phyloP scores from a whole-genome alignment of 2,888 invertebrate species.

The Augochlorella aurata region DNA sequence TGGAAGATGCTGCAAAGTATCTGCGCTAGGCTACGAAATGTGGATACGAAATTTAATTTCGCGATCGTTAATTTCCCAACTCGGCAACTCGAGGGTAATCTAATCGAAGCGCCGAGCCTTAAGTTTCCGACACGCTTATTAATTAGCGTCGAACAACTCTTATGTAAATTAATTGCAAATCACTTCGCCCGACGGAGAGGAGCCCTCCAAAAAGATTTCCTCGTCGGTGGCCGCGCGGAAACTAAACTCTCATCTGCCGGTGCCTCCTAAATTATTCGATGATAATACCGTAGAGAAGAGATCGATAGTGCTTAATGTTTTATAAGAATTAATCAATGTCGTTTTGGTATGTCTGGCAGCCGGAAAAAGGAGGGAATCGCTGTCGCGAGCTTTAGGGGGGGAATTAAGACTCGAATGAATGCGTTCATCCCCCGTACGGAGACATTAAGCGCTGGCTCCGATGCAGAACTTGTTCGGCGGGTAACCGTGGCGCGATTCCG shows the following conservation, averaged over 20 bases:
- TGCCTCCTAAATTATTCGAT: neutral
- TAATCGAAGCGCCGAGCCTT: conserved; percentile 54
- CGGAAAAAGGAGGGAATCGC: neutral
- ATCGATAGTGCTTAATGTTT: neutral
- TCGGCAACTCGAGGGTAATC: conserved; percentile 53
- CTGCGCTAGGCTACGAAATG: neutral
- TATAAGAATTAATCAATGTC: too few relatives aligned
- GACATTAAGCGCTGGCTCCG: conserved; percentile 56
- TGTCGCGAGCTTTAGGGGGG: neutral
- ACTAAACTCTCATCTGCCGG: conserved; percentile 60
- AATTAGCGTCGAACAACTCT: conserved; percentile 59
- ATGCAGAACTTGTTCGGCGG: conserved; percentile 45
- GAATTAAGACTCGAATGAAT: neutral
- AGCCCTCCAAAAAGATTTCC: conserved; percentile 54
- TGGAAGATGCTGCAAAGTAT: neutral
- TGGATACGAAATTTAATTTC: conserved; percentile 58
- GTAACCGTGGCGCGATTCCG: conserved; percentile 42
- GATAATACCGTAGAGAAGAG: neutral
- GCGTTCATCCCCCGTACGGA: conserved; percentile 8
- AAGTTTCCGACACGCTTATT: conserved; percentile 61
- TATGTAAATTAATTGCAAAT: conserved; percentile 66
- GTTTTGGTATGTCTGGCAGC: too few relatives aligned
- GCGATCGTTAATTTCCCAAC: conserved; percentile 50
- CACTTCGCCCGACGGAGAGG: conserved; percentile 42
- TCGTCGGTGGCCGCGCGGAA: conserved; percentile 34